Base-by-base conservation (phyloP, 1,140 invertebrate species). In the Hypsibius dujardini region DNA sequence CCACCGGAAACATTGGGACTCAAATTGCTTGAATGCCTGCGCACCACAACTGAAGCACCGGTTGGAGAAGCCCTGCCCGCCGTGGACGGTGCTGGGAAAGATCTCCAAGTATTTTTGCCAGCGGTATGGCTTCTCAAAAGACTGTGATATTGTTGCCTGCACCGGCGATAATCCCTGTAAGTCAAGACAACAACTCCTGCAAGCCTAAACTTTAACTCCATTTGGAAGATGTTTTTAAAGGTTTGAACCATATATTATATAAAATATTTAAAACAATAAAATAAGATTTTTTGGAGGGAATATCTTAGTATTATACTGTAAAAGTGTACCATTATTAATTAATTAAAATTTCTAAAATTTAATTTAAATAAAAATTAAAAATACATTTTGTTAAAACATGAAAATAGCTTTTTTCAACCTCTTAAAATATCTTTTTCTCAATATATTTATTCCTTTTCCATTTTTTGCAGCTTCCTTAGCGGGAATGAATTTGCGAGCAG, bases 101-200 rank as follows among this genome's bases (percentile, higher is more conserved):
- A 77, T 74, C 46, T 28, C 50, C 28, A 69, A 46, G 47, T 73
- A 47, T 14, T 70, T 45, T 71, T 79, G 87, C 90, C 1, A 88
- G 75, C 83, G 90, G 71, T 95, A 91, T 78, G 87, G 87, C 2
- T 95, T 97, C 79, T 81, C 84, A 75, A 77, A 85, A 1, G 81
- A 87, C 1, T 96, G 92, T 78, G 81, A 84, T 77, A 83, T 97
- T 2, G 82, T 92, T 1, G 86, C 90, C 1, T 95, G 94, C 78
- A 95, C 92, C 1, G 94, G 93, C 0, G 94, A 97, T 78, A 97
- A 97, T 84, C 88, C 81, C 70, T 76, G 79, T 80, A 56, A 70
- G 70, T 67, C 70, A 14, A n/a, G 46, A 47, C 72, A n/a, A n/a
- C n/a, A 56, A 56, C n/a, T 72, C 28, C 28, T 28, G 28, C 28